Evolutionary conservation across 2,797 vertebrate genomes (phyloP).

Genomic region (Macropus fuliginosus): DNA sequence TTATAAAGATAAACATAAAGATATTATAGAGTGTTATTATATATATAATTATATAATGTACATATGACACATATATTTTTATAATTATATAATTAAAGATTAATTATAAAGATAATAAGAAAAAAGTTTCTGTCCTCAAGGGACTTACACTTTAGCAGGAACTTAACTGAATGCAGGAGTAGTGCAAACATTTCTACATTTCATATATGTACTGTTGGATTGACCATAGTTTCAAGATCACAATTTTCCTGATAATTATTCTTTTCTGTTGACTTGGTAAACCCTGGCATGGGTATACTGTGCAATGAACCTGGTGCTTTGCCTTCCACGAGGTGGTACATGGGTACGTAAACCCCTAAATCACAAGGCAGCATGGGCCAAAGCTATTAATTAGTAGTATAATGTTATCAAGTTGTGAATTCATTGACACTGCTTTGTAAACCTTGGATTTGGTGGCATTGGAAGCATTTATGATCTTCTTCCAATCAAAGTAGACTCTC

Average conservation of each 20-base stretch:
- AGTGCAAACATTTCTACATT: not conserved
- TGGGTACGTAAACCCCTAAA: not conserved
- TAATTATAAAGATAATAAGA: not conserved
- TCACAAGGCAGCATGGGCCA: constrained; percentile 34
- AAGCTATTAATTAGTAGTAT: constrained; percentile 52
- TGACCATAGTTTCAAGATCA: not conserved
- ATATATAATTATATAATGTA: too few species aligned
- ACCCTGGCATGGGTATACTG: constrained; percentile 3
- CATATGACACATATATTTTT: too few species aligned
- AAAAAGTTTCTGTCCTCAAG: not conserved
- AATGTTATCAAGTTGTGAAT: constrained; percentile 15
- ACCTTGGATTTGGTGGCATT: constrained; percentile 64
- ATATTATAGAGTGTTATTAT: too few species aligned
- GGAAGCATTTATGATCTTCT: constrained; percentile 66
- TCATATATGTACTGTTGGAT: not conserved
- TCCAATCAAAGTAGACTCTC: constrained; percentile 56
- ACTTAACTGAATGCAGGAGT: not conserved
- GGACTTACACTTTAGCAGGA: not conserved
- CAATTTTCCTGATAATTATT: not conserved
- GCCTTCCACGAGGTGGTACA: constrained; percentile 50
- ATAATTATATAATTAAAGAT: too few species aligned
- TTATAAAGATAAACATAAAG: not conserved
- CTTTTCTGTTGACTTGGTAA: constrained; percentile 1
- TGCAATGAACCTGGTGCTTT: constrained; percentile 68
- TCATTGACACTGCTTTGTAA: constrained; percentile 43